Evolutionary conservation across 2,797 vertebrate species (phyloP), one percentile per base, ranked within the genome.

Genomic region (Eleutherodactylus coqui): DNA sequence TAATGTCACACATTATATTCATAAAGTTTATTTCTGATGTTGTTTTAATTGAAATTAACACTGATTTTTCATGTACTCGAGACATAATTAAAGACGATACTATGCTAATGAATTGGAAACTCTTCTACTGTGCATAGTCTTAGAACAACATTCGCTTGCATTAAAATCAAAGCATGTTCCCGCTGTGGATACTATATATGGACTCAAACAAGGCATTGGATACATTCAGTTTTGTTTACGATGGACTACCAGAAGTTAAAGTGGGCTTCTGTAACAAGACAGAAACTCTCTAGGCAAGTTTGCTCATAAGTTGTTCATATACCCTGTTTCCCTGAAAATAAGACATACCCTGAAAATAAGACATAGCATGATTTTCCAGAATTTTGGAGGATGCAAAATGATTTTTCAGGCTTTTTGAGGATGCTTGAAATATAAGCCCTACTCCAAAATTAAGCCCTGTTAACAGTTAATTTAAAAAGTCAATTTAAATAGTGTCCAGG

Each of bases 21-120:
- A 69, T 79, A 55, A 4, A 38, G 16, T 29, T 67, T 47, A 19
- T 78, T 51, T 69, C 24, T 53, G 47, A 53, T 67, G 21, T 38
- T 41, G 51, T 53, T 29, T 53, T 84, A 78, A 53, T 45, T 69
- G 32, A 78, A 78, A 51, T 78, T 38, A 77, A 49, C 41, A 67
- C 41, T 51, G 41, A 62, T 47, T 55, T 77, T 70, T 78, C 75
- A 84, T 36, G 49, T 41, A 49, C 38, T 64, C 41, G 24, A 84
- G 21, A 36, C 62, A 27, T 64, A 64, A 76, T 76, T 62, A 84
- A 45, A 41, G 29, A 49, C n/a, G 62, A 38, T 19, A n/a, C n/a
- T 53, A 53, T 27, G 47, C 34, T 70, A 34, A 70, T 70, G 32
- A 51, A 53, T 51, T 38, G 34, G 13, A 81, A 14, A 9, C 47